Conservation (phyloP, 1,140 invertebrate species). For the Caenorhabditis inopinata region DNA sequence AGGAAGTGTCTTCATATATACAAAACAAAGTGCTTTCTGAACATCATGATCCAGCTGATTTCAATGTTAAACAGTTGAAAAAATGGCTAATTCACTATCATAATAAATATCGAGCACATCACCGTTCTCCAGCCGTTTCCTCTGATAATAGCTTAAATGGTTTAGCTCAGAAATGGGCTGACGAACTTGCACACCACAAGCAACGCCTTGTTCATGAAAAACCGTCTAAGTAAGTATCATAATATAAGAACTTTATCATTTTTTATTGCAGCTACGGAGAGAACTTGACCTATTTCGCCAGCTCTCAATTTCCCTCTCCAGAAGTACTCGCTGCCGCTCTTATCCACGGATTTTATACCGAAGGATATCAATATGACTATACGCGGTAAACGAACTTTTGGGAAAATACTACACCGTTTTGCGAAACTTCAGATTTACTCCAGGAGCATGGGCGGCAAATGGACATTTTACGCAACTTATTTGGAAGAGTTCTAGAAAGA, state of each 20-base stretch:
- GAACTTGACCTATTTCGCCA: constrained; percentile 44
- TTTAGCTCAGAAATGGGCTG: constrained; percentile 39
- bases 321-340: constrained; percentile 14
- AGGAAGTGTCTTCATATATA: constrained; percentile 15
- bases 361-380: constrained; percentile 37
- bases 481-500: constrained; percentile 7
- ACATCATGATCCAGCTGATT: background rate
- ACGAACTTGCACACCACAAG: constrained; percentile 5
- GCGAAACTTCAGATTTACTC: constrained; percentile 26
- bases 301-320: background rate
- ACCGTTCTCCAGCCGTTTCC: background rate
- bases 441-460: background rate
- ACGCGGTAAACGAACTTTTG: background rate
- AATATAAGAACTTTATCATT: background rate
- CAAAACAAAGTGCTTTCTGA: background rate
- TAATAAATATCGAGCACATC: constrained; percentile 31
- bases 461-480: constrained; percentile 48
- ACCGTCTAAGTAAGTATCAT: background rate
- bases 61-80: constrained; percentile 21
- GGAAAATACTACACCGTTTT: too few species aligned
- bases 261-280: constrained; percentile 44
- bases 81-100: constrained; percentile 28
- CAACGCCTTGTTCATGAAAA: constrained; percentile 29
- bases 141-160: background rate
- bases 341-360: constrained; percentile 42